phyloP scores from a whole-genome alignment of 2,888 invertebrate genomes.

The Drosophila basisetae region DNA sequence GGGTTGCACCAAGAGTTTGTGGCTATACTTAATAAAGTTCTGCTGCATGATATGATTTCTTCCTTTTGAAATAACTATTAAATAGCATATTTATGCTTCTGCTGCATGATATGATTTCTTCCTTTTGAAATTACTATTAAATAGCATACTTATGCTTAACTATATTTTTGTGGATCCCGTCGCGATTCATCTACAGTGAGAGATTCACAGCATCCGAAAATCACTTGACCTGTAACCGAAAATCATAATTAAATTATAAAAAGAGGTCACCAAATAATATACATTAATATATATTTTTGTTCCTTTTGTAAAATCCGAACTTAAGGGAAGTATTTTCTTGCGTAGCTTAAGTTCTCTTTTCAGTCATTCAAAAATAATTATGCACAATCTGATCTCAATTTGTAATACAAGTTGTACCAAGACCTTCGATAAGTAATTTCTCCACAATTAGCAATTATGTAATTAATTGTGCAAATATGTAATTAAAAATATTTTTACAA shows the following conservation, averaged over 20 bases:
- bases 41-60: background rate
- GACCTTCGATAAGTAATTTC: background rate
- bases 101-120: background rate
- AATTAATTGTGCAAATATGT: background rate
- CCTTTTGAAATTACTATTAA: background rate
- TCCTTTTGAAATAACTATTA: background rate
- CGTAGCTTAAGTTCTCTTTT: background rate
- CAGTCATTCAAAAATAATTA: background rate
- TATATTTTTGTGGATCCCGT: background rate
- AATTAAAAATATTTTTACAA: background rate
- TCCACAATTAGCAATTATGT: background rate
- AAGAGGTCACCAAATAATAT: background rate
- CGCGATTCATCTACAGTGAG: background rate
- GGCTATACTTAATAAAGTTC: background rate
- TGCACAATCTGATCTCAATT: background rate
- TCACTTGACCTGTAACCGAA: background rate
- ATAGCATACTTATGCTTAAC: background rate
- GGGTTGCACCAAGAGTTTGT: conserved; percentile 35
- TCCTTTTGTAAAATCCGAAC: no score
- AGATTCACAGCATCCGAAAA: background rate
- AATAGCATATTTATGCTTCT: background rate
- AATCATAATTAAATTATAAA: background rate
- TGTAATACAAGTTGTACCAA: background rate
- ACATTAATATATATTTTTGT: no score
- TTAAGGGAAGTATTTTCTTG: background rate